Conservation (phyloP, 2,888 invertebrate species). For the Nezara viridula region DNA sequence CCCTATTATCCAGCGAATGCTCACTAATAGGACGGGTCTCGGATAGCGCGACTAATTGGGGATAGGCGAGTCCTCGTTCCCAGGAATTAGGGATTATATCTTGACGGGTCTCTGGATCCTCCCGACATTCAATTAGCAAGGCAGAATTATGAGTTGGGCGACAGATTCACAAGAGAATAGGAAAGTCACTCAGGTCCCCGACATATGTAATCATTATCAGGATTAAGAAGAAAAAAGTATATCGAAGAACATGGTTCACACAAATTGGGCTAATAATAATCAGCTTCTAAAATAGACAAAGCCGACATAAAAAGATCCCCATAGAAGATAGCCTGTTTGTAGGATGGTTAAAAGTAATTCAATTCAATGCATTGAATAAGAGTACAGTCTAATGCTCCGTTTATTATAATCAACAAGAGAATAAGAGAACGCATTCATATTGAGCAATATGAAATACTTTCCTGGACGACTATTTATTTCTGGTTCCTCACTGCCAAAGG, state of each 20-base stretch:
- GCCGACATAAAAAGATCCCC: too few relatives aligned
- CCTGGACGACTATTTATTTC: too few relatives aligned
- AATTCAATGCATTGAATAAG: too few relatives aligned
- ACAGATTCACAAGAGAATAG: not conserved
- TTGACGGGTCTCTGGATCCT: not conserved
- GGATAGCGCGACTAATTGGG: conserved; percentile 37
- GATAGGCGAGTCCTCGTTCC: conserved; percentile 12
- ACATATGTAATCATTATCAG: not conserved
- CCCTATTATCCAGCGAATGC: conserved; percentile 34
- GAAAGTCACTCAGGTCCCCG: not conserved
- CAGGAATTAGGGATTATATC: conserved; percentile 33
- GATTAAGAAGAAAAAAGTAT: not conserved
- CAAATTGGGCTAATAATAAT: not conserved
- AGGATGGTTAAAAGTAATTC: too few relatives aligned
- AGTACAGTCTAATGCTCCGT: too few relatives aligned
- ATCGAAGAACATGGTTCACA: not conserved
- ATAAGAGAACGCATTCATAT: too few relatives aligned
- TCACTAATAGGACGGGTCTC: conserved; percentile 40
- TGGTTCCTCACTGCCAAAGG: too few relatives aligned
- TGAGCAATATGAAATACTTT: too few relatives aligned
- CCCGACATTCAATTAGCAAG: conserved; percentile 9
- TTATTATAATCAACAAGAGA: too few relatives aligned
- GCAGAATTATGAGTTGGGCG: not conserved
- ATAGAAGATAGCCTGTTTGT: too few relatives aligned
- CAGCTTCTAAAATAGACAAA: too few relatives aligned